Base-by-base conservation (phyloP, 2,888 invertebrate genomes). In the Elysia crispata region DNA sequence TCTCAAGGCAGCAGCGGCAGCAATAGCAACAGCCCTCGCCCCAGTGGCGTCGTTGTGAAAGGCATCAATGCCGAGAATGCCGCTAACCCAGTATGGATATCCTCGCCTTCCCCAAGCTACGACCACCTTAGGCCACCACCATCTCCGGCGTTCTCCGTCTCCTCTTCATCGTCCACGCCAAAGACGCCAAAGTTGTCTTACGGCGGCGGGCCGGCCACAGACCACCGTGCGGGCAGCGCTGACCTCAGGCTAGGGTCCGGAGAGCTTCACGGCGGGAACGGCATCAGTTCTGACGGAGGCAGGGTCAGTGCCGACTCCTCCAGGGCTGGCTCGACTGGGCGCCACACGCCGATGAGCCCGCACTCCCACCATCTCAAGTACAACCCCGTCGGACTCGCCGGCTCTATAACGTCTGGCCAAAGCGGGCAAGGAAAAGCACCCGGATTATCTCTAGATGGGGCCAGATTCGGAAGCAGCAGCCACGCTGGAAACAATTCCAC, bases 41-140 rank as follows among this genome's bases (percentile, higher is more conserved):
- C 74, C 49, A 62, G 67, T 31, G 33, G 50, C 18, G 62, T 33
- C 13, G 6, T 72, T 6, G 33, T 8, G 11, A 54, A 54, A 28
- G 70, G 60, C 28, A 72, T 64, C n/a, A 73, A 57, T 50, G 60
- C 74, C 15, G 78, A 78, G n/a, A 73, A 33, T 30, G 31, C 74
- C 15, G 67, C 31, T 25, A 66, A 79, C 33, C 66, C 75, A 1
- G 66, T 79, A n/a, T 79, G 79, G 75, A 20, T 79, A n/a, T 79
- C 75, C n/a, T 79, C 79, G 15, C 75, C 79, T 23, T 75, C 79
- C 1, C 79, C 74, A 1, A 30, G 79, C 6, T 64, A 41, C 49
- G 31, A 74, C 57, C 74, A 79, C 18, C 78, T 69, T 18, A 50
- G 78, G 25, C 33, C 79, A 3, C 57, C 57, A 0, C 54, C 79